Percentiles rank a stretch among this genome's conserved stretches.
These are phyloP conservation scores for Cebidichthys violaceus DNA, from an alignment of 2,113 vertebrate species.

Conservation along the genomic window DNA sequence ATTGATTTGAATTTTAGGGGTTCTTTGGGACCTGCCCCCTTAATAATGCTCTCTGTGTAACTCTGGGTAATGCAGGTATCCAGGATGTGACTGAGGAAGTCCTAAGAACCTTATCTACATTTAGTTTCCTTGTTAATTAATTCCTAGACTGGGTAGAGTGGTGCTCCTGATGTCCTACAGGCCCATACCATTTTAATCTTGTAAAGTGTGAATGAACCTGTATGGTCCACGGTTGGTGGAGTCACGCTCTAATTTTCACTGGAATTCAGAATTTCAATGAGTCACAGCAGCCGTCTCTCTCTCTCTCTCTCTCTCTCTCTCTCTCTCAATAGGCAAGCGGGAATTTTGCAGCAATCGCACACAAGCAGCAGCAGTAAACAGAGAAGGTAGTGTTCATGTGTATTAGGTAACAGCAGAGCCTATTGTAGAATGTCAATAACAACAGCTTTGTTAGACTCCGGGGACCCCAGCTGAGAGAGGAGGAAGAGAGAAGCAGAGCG, in stretches of 20 bases:
- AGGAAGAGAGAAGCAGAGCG: background rate
- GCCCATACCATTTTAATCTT: background rate
- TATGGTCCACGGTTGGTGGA: background rate
- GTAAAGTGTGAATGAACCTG: background rate
- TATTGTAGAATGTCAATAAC: conserved; percentile 52
- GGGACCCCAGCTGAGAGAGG: conserved; percentile 22
- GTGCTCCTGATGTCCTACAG: background rate
- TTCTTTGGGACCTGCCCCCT: too few species aligned
- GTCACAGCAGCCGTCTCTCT: background rate
- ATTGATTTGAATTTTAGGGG: too few species aligned
- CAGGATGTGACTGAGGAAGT: background rate
- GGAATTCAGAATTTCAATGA: conserved; percentile 9
- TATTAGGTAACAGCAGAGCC: conserved; percentile 39
- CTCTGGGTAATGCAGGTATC: background rate
- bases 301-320: too few species aligned
- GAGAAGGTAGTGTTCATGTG: conserved; percentile 15
- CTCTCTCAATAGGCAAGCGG: background rate
- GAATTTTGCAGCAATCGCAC: background rate
- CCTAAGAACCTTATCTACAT: background rate
- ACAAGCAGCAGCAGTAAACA: conserved; percentile 13
- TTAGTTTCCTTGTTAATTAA: background rate
- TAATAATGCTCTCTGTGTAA: background rate
- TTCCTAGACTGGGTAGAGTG: background rate
- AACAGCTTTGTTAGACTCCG: conserved; percentile 29
- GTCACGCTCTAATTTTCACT: conserved; percentile 19